Conservation (phyloP, 2,797 vertebrate genomes). For the Malacoctenus gilli region DNA sequence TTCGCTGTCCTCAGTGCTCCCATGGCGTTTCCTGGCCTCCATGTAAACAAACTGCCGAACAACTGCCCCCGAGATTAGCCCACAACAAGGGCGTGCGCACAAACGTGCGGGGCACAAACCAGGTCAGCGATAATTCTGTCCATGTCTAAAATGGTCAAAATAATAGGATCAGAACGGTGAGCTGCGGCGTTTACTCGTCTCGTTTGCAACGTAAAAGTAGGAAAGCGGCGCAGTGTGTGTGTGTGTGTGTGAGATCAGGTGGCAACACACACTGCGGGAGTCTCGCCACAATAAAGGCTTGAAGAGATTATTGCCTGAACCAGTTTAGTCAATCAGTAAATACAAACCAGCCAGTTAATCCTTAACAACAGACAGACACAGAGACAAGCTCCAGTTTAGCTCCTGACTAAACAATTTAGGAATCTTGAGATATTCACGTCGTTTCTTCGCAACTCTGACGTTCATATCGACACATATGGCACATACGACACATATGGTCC, state of each 20-base stretch:
- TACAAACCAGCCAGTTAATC: constrained; percentile 53
- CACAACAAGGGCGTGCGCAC: not conserved
- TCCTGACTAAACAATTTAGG: not conserved
- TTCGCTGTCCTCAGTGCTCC: constrained; percentile 15
- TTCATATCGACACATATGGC: too few species aligned
- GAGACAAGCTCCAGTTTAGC: not conserved
- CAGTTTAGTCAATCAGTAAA: constrained; percentile 45
- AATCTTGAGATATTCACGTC: not conserved
- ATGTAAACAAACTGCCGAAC: constrained; percentile 48
- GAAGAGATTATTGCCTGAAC: constrained; percentile 45
- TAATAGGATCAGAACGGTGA: not conserved
- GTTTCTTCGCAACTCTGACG: too few species aligned
- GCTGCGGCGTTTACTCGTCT: not conserved
- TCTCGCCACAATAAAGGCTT: constrained; percentile 1
- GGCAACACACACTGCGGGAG: constrained; percentile 1
- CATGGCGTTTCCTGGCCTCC: constrained; percentile 20
- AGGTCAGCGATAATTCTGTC: too few species aligned
- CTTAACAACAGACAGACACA: constrained; percentile 14
- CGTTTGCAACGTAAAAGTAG: not conserved
- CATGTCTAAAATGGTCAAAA: too few species aligned
- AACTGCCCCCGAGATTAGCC: constrained; percentile 39
- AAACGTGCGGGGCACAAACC: not conserved
- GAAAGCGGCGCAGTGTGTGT: not conserved
- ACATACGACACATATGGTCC: too few species aligned
- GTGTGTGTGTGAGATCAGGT: not conserved